Base-by-base conservation (phyloP, 2,113 vertebrate species). In the Apus apus region DNA sequence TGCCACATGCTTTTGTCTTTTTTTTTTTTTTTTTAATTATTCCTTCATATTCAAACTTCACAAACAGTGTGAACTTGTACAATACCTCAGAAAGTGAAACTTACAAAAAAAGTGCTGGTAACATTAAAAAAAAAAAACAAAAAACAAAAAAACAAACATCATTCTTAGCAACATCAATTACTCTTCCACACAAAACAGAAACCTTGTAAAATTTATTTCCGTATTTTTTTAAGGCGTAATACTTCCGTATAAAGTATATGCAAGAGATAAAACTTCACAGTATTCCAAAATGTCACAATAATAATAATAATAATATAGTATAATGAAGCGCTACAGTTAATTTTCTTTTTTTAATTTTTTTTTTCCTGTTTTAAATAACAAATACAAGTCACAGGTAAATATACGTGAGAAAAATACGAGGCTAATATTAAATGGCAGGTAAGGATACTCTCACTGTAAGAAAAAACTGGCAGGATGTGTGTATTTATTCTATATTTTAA, bases 21-120 rank as follows among this genome's bases (percentile, higher is more conserved):
- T 50, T 50, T 50, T 50, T 50, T 46, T 96, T 95, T 96, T 97
- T 98, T 98, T 98, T 98, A 98, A 98, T 98, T 98, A 98, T 98
- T 98, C 98, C 98, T 98, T 98, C 98, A 98, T 98, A 98, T 98
- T 98, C 98, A 98, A 98, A 98, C 98, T 98, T 98, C 98, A 98
- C 98, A 98, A 98, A 98, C 98, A 98, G 98, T 98, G 98, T 98
- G 98, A 98, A 98, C 98, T 98, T 98, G 98, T 98, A 98, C 98
- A 98, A 98, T 98, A 98, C 98, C 98, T 98, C 98, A 94, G 98
- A 98, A 98, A 98, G 98, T 98, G 98, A 98, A 98, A 98, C 98
- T 98, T 98, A 98, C 98, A 98, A 98, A 98, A 98, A 98, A 98
- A 98, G 98, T 98, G 98, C 98, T 98, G 98, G 98, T 98, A 98